These are phyloP conservation scores for Centropyge bicolor DNA, from an alignment of 2,797 vertebrate genomes.

Conservation along the genomic window DNA sequence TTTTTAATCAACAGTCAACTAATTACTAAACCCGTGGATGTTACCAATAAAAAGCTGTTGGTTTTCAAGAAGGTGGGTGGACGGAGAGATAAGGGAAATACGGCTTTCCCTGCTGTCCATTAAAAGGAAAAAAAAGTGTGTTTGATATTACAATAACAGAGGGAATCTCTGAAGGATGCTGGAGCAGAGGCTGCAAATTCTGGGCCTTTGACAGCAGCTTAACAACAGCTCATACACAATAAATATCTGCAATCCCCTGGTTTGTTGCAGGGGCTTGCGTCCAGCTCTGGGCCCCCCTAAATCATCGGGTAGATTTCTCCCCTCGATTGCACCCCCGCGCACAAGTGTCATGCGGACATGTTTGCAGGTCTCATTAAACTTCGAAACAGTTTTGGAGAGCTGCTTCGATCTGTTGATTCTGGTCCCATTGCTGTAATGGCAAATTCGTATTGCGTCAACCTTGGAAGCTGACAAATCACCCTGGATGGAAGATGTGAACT, in stretches of 20 bases:
- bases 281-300: constrained; percentile 31
- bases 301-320: constrained; percentile 44
- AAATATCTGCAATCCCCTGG: constrained; percentile 58
- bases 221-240: constrained; percentile 60
- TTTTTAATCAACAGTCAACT: constrained; percentile 82
- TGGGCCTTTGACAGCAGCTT: constrained; percentile 45
- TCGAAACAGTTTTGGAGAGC: constrained; percentile 39
- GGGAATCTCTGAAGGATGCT: constrained; percentile 24
- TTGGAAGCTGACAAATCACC: constrained; percentile 34
- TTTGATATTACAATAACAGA: constrained; percentile 43
- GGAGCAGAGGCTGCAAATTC: constrained; percentile 34
- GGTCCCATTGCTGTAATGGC: not conserved
- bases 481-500: constrained; percentile 2
- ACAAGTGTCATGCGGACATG: constrained; percentile 24
- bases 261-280: constrained; percentile 40
- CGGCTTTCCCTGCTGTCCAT: not conserved
- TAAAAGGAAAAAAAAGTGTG: constrained; percentile 8
- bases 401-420: constrained; percentile 39
- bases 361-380: constrained; percentile 43
- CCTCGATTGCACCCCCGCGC: constrained; percentile 30
- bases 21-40: constrained; percentile 76
- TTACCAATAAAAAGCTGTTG: constrained; percentile 59
- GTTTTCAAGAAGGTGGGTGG: constrained; percentile 58
- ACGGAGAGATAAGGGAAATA: constrained; percentile 50
- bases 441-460: constrained; percentile 24